phyloP scores from a whole-genome alignment of 2,888 invertebrate genomes.

The Chydorus sphaericus region DNA sequence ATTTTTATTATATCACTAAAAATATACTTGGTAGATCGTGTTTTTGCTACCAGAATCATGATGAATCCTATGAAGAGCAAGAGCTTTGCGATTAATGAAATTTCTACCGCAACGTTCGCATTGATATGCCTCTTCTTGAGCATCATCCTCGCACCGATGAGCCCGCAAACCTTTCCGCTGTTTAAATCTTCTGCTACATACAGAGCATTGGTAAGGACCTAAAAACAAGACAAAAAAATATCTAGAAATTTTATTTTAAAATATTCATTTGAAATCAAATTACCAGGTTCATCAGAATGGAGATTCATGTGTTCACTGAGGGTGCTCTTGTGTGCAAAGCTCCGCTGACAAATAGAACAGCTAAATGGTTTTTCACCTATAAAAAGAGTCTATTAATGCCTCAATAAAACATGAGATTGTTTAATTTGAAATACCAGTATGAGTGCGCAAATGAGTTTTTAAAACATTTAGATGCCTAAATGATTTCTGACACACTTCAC shows the following conservation, averaged over 20 bases:
- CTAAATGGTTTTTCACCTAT: slow-evolving; percentile 18
- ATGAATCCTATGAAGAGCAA: slow-evolving; percentile 13
- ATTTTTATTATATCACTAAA: too few relatives aligned
- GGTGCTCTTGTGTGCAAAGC: slow-evolving; percentile 20
- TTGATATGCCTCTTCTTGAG: slow-evolving; percentile 5
- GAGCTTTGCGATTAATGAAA: slow-evolving; percentile 11
- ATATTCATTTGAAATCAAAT: too few relatives aligned
- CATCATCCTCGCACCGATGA: slow-evolving; percentile 12
- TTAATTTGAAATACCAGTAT: slow-evolving; percentile 20
- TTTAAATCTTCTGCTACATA: slow-evolving; percentile 16
- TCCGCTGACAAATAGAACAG: slow-evolving; percentile 18
- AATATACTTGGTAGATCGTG: neutral
- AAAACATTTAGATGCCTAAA: slow-evolving; percentile 26
- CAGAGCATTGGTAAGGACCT: slow-evolving; percentile 18
- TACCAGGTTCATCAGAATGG: slow-evolving; percentile 26
- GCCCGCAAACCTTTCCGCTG: slow-evolving; percentile 17
- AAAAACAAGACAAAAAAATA: too few relatives aligned
- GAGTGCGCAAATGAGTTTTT: slow-evolving; percentile 27
- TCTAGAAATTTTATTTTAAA: too few relatives aligned
- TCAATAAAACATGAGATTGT: neutral
- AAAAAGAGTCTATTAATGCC: neutral
- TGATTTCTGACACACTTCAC: slow-evolving; percentile 19
- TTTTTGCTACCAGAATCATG: slow-evolving; percentile 5
- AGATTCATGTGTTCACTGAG: slow-evolving; percentile 25
- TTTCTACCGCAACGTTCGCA: slow-evolving; percentile 8